phyloP scores from a whole-genome alignment of 2,888 invertebrate species.

The Disparrhopalites patrizii region DNA sequence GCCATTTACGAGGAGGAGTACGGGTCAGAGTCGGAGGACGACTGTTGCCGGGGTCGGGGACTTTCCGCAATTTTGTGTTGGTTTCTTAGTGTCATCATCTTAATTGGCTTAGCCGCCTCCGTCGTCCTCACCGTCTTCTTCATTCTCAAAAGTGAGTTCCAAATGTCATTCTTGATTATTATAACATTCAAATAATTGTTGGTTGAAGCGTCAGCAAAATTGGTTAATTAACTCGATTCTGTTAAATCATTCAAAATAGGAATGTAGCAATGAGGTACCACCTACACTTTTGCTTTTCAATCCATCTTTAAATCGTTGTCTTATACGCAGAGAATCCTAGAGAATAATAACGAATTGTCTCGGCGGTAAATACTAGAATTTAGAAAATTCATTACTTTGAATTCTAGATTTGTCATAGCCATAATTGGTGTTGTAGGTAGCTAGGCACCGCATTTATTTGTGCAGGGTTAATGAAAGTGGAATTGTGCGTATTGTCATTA shows the following conservation, averaged over 20 bases:
- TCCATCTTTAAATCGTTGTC: too few relatives aligned
- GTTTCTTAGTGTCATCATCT: conserved; percentile 48
- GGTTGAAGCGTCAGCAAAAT: not conserved
- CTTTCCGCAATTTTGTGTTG: conserved; percentile 47
- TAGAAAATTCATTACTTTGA: too few relatives aligned
- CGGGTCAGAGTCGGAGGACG: conserved; percentile 45
- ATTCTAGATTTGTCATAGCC: too few relatives aligned
- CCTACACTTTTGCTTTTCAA: too few relatives aligned
- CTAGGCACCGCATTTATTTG: not conserved
- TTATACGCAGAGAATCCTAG: too few relatives aligned
- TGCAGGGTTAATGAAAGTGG: not conserved
- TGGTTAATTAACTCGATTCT: not conserved
- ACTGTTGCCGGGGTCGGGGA: conserved; percentile 42
- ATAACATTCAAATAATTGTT: not conserved
- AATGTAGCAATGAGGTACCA: too few relatives aligned
- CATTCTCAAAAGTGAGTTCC: conserved; percentile 48
- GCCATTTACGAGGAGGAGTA: conserved; percentile 49
- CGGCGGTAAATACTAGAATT: too few relatives aligned
- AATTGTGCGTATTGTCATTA: too few relatives aligned
- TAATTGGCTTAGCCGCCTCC: conserved; percentile 47
- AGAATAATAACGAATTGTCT: too few relatives aligned
- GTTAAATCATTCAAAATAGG: not conserved
- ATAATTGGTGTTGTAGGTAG: not conserved
- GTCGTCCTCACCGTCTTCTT: conserved; percentile 48
- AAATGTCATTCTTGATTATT: too few relatives aligned